phyloP scores from a whole-genome alignment of 2,888 invertebrate species.

The Ditula angustiorana region DNA sequence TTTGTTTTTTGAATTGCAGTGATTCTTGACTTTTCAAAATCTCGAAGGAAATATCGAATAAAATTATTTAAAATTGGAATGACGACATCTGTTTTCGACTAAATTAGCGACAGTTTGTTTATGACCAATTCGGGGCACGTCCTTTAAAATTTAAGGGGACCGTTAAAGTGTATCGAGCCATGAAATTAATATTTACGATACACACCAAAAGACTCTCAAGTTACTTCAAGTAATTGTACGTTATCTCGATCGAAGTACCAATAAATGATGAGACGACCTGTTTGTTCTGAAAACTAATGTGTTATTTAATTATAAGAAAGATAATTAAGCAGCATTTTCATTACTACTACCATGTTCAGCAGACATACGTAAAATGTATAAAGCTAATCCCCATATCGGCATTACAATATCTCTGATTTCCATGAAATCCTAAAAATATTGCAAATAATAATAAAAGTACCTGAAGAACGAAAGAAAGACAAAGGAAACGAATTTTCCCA shows the following conservation, averaged over 20 bases:
- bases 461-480: too few species aligned
- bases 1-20: background rate
- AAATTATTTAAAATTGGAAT: conserved; percentile 11
- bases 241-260: background rate
- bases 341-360: too few species aligned
- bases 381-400: too few species aligned
- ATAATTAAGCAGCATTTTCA: too few species aligned
- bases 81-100: conserved; percentile 22
- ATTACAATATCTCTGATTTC: too few species aligned
- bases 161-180: conserved; percentile 25
- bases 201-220: conserved; percentile 14
- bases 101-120: conserved; percentile 25
- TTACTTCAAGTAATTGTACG: conserved; percentile 17
- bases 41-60: background rate
- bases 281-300: background rate
- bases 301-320: background rate
- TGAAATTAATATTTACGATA: conserved; percentile 37
- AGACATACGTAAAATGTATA: too few species aligned
- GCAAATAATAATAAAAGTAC: too few species aligned
- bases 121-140: conserved; percentile 25
- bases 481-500: too few species aligned
- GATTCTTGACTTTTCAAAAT: background rate
- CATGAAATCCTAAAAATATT: too few species aligned
- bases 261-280: background rate
- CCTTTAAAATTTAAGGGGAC: conserved; percentile 25